Base-by-base conservation (phyloP, 2,797 vertebrate species). In the Potorous gilbertii region DNA sequence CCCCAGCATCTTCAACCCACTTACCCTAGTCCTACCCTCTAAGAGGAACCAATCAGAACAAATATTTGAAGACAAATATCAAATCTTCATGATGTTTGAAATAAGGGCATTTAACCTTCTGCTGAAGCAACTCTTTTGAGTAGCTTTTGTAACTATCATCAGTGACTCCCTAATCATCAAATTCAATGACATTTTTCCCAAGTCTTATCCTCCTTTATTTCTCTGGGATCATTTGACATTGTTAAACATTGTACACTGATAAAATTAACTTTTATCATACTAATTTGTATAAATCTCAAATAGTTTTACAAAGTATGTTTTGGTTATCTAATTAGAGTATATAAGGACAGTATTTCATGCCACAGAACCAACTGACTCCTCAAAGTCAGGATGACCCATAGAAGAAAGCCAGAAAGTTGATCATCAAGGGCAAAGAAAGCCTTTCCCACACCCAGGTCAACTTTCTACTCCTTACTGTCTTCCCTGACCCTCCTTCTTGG, bases 401-500 rank as follows among this genome's bases (percentile, higher is more conserved):
- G 54, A 50, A 92, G 46, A 34, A 94, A 55, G 18, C 21, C 27
- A 87, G 54, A 52, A 18, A 10, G 4, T 1, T 0, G 4, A 27
- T 66, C 62, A 94, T 81, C 92, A 90, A 92, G 52, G 14, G 59
- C 0, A 87, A 9, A 21, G 40, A 46, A 9, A 34, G 55, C 28
- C 13, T 46, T 91, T n/a, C 46, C 31, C 55, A 95, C 34, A 92
- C 40, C 28, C 31, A 27, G 27, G 5, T n/a, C 21, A 13, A 16
- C 52, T 46, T 54, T 40, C 11, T 31, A 50, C 24, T 34, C 92
- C 34, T 14, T 2, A 54, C 0, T 1, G 55, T 34, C 46, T 91
- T 87, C 9, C 40, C 74, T 46, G 21, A 34, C 34, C 21, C 34
- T 90, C 10, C 2, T 90, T 90, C 14, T 0, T 16, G 14, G 12